These are phyloP conservation scores for Bergia puertoricense DNA, from an alignment of 92 coral and sea anemone genomes.

Conservation along the genomic window DNA sequence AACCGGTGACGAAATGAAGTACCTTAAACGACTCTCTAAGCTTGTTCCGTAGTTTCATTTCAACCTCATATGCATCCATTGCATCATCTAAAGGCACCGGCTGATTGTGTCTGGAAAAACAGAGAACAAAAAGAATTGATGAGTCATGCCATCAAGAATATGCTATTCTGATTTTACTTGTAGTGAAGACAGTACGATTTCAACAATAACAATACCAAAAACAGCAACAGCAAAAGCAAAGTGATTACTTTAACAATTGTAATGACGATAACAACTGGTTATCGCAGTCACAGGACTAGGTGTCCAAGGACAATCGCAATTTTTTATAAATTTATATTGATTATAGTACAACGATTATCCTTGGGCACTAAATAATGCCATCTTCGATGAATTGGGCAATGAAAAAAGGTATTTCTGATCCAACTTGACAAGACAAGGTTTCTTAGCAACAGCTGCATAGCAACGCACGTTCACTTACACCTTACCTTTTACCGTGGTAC, in stretches of 20 bases:
- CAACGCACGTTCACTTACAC: not conserved
- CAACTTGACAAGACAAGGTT: not conserved
- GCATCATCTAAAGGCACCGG: constrained; percentile 73
- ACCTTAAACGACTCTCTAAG: constrained; percentile 85
- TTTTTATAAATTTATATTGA: too few species aligned
- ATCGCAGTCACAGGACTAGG: too few species aligned
- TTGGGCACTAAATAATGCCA: too few species aligned
- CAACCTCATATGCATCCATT: constrained; percentile 84
- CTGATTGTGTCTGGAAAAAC: constrained; percentile 60
- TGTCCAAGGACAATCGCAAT: too few species aligned
- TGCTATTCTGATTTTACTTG: not conserved
- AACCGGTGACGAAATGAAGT: not conserved
- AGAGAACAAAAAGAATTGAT: not conserved
- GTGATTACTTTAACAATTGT: not conserved
- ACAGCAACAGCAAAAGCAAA: not conserved
- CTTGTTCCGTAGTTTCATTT: constrained; percentile 73
- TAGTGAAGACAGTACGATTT: not conserved
- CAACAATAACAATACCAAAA: not conserved
- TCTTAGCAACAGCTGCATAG: not conserved
- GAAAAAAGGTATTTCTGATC: not conserved
- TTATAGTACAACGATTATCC: too few species aligned
- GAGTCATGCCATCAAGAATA: not conserved
- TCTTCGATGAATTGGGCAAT: too few species aligned
- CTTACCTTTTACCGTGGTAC: constrained; percentile 79
- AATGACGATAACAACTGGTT: not conserved